Evolutionary conservation across 2,888 invertebrate species (phyloP).

Genomic region (Andrena trimmerana): DNA sequence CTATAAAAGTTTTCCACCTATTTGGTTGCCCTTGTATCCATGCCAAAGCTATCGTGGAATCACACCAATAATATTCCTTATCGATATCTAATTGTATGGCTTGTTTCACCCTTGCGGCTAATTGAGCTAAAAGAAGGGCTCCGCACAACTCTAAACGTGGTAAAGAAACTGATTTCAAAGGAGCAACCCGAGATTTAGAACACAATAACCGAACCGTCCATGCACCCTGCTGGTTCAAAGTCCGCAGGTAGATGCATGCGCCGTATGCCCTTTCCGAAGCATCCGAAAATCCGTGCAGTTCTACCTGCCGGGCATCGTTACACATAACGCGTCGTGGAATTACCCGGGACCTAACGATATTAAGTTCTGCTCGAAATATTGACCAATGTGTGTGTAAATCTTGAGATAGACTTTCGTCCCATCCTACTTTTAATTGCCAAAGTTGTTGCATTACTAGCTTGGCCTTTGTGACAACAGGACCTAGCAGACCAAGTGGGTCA

Average conservation of each 20-base stretch:
- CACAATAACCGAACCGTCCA: neutral
- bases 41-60: constrained; percentile 37
- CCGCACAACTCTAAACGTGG: neutral
- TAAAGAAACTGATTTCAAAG: neutral
- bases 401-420: constrained; percentile 60
- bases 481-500: constrained; percentile 24
- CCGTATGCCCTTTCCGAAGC: constrained; percentile 9
- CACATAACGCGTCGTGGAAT: constrained; percentile 5
- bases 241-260: constrained; percentile 8
- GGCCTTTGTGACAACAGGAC: constrained; percentile 32
- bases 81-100: neutral
- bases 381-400: constrained; percentile 5
- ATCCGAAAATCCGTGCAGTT: neutral
- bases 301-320: neutral
- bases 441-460: constrained; percentile 45
- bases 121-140: neutral
- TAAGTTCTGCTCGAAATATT: neutral
- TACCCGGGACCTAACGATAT: neutral
- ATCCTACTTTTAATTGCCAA: constrained; percentile 34
- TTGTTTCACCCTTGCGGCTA: neutral
- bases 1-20: constrained; percentile 43
- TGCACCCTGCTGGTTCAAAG: neutral
- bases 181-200: neutral
- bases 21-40: constrained; percentile 30
- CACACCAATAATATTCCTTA: constrained; percentile 35